Conservation (phyloP, 2,113 vertebrate genomes). For the Tachuris rubrigastra region DNA sequence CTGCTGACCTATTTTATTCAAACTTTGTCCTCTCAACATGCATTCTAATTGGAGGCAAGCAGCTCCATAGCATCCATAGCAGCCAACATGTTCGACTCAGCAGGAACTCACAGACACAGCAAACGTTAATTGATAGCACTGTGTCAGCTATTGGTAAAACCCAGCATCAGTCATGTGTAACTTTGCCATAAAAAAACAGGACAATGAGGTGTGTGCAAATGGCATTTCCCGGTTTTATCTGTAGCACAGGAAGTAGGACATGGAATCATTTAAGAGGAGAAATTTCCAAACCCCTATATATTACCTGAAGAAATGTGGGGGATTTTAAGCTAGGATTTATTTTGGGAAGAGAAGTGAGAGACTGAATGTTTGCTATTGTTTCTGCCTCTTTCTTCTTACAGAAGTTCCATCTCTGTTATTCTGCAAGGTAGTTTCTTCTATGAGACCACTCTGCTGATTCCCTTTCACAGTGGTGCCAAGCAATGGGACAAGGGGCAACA, state of each 20-base stretch:
- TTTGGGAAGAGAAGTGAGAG: not conserved
- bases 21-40: not conserved
- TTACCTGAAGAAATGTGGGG: not conserved
- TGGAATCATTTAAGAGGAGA: not conserved
- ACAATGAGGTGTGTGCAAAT: not conserved
- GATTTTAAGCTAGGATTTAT: not conserved
- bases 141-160: not conserved
- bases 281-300: not conserved
- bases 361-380: not conserved
- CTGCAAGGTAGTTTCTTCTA: not conserved
- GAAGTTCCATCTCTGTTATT: not conserved
- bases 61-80: not conserved
- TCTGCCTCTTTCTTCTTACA: not conserved
- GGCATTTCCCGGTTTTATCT: not conserved
- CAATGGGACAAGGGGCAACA: not conserved
- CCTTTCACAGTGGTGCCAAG: rapidly evolving
- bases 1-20: not conserved
- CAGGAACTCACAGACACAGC: not conserved
- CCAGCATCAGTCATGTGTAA: not conserved
- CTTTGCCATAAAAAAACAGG: not conserved
- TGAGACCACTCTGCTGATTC: not conserved
- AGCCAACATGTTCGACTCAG: not conserved
- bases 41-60: not conserved
- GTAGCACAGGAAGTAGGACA: rapidly evolving
- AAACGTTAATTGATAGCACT: not conserved